phyloP scores from a whole-genome alignment of 2,113 vertebrate genomes.

The Eubucco bourcierii region DNA sequence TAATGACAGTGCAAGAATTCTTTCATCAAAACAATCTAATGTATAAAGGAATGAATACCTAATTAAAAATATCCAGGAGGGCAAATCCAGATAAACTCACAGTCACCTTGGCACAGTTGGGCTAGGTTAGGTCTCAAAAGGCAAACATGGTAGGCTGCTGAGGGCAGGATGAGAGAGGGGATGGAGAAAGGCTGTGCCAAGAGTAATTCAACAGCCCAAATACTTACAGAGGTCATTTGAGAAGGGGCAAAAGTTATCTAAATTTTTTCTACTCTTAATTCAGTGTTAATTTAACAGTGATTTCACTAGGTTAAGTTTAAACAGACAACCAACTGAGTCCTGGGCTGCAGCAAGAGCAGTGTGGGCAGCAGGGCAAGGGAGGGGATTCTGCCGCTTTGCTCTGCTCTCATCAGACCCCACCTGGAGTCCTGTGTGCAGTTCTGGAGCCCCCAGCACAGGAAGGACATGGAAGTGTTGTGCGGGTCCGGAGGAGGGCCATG shows the following conservation, averaged over 20 bases:
- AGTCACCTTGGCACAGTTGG: slow-evolving; percentile 29
- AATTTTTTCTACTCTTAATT: not conserved
- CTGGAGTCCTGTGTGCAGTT: too few species aligned
- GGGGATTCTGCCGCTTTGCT: too few species aligned
- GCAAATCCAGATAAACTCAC: slow-evolving; percentile 1
- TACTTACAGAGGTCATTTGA: not conserved
- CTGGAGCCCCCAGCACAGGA: too few species aligned
- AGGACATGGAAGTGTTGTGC: too few species aligned
- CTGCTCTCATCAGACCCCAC: too few species aligned
- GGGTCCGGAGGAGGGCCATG: too few species aligned
- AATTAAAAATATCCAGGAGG: slow-evolving; percentile 38
- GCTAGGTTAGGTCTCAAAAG: not conserved
- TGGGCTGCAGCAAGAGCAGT: too few species aligned
- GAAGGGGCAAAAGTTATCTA: not conserved
- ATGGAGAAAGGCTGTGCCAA: not conserved
- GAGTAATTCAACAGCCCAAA: too few species aligned
- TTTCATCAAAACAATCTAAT: slow-evolving; percentile 55
- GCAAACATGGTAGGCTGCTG: not conserved
- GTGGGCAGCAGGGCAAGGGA: too few species aligned
- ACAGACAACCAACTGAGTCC: too few species aligned
- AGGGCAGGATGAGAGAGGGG: not conserved
- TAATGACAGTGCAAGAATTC: slow-evolving; percentile 36
- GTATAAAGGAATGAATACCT: too few species aligned
- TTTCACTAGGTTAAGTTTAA: not conserved
- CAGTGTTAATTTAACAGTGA: not conserved